phyloP scores from a whole-genome alignment of 1,140 invertebrate genomes.

The Oscheius sp. region DNA sequence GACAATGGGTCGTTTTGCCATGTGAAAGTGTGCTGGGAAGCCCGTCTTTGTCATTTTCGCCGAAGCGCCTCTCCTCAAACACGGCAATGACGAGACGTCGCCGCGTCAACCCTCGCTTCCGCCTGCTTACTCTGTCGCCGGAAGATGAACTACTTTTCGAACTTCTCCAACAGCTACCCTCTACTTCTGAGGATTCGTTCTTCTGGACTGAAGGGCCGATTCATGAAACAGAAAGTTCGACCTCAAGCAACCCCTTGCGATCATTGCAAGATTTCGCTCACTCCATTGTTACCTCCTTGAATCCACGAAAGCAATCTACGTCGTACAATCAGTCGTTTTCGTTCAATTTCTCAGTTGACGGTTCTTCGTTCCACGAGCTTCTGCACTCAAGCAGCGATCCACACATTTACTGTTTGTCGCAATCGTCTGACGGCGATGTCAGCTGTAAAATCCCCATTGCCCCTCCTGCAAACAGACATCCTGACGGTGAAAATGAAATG shows the following conservation, averaged over 20 bases:
- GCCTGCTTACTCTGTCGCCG: not conserved
- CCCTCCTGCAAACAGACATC: constrained; percentile 32
- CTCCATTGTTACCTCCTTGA: too few relatives aligned
- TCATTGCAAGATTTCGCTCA: too few relatives aligned
- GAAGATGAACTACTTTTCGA: not conserved
- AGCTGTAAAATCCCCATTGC: not conserved
- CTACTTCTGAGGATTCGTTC: not conserved
- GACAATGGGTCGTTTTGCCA: too few relatives aligned
- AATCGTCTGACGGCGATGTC: not conserved
- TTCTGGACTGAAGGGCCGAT: not conserved
- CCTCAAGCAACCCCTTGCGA: too few relatives aligned
- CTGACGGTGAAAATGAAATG: constrained; percentile 40
- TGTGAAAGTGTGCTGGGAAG: too few relatives aligned
- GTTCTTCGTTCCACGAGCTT: not conserved
- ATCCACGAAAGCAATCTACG: too few relatives aligned
- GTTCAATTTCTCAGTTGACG: too few relatives aligned
- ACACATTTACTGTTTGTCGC: constrained; percentile 5
- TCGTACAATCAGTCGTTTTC: too few relatives aligned
- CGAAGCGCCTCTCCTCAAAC: not conserved
- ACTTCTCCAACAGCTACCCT: not conserved
- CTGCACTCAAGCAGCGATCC: not conserved
- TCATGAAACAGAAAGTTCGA: not conserved
- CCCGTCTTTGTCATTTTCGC: too few relatives aligned
- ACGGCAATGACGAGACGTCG: not conserved
- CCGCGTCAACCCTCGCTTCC: not conserved